These are phyloP conservation scores for Pristionchus exspectatus DNA, from an alignment of 2,888 invertebrate species.

Conservation along the genomic window DNA sequence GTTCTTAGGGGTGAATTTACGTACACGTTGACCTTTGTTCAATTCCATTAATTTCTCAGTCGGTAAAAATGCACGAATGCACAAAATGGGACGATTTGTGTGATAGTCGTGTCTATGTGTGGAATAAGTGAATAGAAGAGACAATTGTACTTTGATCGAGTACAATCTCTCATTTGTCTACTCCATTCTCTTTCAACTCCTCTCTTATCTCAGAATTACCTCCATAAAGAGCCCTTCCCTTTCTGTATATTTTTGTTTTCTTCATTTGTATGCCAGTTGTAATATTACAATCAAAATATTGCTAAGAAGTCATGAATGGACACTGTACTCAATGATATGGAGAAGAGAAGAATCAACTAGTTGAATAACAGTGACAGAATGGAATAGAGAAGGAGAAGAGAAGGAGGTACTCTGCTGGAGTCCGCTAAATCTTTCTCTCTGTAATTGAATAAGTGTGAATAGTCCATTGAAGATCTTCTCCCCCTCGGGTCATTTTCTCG, in stretches of 20 bases:
- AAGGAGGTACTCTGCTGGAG: background rate
- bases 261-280: background rate
- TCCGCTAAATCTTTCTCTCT: conserved; percentile 2
- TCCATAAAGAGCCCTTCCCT: background rate
- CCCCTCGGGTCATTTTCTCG: conserved; percentile 25
- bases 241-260: background rate
- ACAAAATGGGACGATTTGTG: background rate
- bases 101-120: background rate
- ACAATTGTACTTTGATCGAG: background rate
- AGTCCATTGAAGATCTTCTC: background rate
- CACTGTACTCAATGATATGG: background rate
- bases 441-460: background rate
- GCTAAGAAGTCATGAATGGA: background rate
- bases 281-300: background rate
- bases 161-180: background rate
- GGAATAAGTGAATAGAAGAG: background rate
- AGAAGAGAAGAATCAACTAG: background rate
- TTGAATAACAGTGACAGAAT: background rate
- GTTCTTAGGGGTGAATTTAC: background rate
- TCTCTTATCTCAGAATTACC: background rate
- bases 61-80: background rate
- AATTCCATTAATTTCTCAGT: background rate
- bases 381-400: no score
- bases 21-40: background rate
- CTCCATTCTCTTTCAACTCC: background rate